Evolutionary conservation across 1,140 invertebrate species (phyloP), one percentile per base, ranked within the genome.

Genomic region (Solenopsis invicta): DNA sequence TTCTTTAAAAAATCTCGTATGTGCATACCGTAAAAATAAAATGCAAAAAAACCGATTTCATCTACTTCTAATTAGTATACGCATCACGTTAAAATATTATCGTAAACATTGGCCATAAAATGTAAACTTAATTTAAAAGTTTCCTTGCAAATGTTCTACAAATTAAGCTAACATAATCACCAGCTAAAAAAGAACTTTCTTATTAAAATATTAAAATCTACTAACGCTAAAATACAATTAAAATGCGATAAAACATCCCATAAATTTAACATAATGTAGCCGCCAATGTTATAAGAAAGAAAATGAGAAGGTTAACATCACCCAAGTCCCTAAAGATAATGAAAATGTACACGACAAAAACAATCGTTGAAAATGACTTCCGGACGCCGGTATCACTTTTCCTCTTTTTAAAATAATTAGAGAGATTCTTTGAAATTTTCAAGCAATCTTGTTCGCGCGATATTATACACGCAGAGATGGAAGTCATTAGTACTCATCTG

Each of bases 401-500:
- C 4, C 9, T 16, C n/a, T 50, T 56, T 74, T 29, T n/a, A 10
- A 50, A 81, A 74, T 86, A 86, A 86, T 74, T 81, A 16, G 10
- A 86, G 13, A 16, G 50, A 88, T 66, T 59, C 50, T 80, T 74
- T n/a, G 12, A 24, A 37, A 75, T 52, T 64, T 50, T 54, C 34
- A 12, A n/a, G 16, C 41, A 72, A 62, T 74, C 24, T 56, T 64
- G 34, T 54, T 37, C 34, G 37, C 29, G 67, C 18, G 54, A 75
- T 82, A 74, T 88, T 86, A 88, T 74, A 81, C 61, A 64, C 41
- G 21, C 24, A 24, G 52, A 59, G 48, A 41, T 21, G 75, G 21
- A 66, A 12, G 69, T 80, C 69, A 81, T 81, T 87, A 88, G 59
- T 74, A 87, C 56, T 64, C 50, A 37, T 88, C 75, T 78, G 29